Percentiles rank a stretch among this genome's conserved stretches.
Evolutionary conservation across 2,113 vertebrate genomes (phyloP).

Genomic region (Himantopus leucocephalus): DNA sequence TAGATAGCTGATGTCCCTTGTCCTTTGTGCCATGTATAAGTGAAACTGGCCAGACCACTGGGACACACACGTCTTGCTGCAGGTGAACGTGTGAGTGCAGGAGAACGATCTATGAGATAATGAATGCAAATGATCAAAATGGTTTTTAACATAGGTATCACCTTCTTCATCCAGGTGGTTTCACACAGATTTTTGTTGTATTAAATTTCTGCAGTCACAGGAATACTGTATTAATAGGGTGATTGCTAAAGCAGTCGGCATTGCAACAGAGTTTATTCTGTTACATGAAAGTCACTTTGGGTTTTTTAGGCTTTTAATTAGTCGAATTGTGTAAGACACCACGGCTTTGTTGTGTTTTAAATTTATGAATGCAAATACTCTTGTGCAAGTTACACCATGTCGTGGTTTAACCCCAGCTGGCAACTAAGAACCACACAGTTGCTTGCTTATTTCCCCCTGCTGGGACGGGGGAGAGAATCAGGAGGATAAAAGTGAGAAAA

Average conservation of each 20-base stretch:
- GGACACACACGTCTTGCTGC: background rate
- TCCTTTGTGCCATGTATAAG: background rate
- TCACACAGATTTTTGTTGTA: background rate
- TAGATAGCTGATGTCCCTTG: background rate
- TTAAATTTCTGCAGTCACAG: background rate
- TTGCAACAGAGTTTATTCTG: background rate
- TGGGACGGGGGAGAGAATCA: background rate
- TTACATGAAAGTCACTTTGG: background rate
- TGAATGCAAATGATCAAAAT: background rate
- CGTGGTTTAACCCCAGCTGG: background rate
- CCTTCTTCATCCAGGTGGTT: background rate
- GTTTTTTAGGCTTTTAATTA: constrained; percentile 1
- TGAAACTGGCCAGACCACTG: background rate
- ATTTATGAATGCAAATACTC: background rate
- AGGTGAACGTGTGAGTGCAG: background rate
- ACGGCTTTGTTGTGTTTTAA: background rate
- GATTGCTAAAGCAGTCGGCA: background rate
- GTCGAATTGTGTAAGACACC: background rate
- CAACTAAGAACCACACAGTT: background rate
- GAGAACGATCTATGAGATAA: background rate
- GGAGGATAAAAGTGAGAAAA: background rate
- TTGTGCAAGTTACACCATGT: background rate
- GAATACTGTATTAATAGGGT: background rate
- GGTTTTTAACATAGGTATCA: background rate
- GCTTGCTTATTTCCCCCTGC: accelerated